Evolutionary conservation across 2,888 invertebrate species (phyloP).

Genomic region (Doris montereyensis): DNA sequence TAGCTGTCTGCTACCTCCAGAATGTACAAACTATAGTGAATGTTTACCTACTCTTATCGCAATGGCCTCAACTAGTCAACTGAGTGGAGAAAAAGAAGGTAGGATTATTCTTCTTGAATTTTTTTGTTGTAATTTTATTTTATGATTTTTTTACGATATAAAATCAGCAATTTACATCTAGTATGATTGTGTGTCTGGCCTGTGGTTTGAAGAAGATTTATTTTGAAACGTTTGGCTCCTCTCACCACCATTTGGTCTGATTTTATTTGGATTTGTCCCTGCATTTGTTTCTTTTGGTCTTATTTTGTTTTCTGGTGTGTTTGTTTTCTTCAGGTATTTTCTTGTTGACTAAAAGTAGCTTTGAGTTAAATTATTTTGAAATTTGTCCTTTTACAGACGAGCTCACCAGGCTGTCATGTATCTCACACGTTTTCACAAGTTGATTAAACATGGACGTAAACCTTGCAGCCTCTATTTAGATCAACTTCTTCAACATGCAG

Average conservation of each 20-base stretch:
- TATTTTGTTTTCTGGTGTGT: not conserved
- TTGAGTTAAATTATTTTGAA: conserved; percentile 4
- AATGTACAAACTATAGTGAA: conserved; percentile 87
- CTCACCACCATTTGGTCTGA: no score
- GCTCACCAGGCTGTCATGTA: conserved; percentile 88
- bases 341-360: not conserved
- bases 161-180: no score
- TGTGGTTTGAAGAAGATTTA: no score
- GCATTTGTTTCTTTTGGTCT: no score
- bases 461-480: conserved; percentile 81
- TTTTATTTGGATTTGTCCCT: no score
- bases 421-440: conserved; percentile 79
- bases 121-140: no score
- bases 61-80: conserved; percentile 81
- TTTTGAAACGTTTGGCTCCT: no score
- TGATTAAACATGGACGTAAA: conserved; percentile 86
- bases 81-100: conserved; percentile 57
- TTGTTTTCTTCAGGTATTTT: not conserved
- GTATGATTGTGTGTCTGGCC: no score
- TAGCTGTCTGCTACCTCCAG: conserved; percentile 83
- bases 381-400: no score
- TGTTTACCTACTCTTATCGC: conserved; percentile 87
- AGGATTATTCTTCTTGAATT: conserved; percentile 45
- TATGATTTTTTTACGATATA: no score
- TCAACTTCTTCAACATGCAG: conserved; percentile 73